Conservation (phyloP, 2,113 vertebrate species). For the Oncorhynchus nerka region DNA sequence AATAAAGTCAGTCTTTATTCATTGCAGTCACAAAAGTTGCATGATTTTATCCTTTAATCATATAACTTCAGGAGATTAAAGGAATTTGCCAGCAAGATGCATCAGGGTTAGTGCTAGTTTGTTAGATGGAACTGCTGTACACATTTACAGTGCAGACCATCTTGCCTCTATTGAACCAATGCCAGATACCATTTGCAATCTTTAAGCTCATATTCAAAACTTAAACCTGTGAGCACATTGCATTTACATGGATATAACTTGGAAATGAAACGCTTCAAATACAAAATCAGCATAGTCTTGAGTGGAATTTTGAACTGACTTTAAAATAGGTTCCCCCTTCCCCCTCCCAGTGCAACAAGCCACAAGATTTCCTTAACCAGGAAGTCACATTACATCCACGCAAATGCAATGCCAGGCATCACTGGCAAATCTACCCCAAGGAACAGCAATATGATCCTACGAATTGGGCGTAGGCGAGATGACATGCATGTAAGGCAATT, state of each 20-base stretch:
- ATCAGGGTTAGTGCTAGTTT: not conserved
- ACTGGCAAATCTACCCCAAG: conserved; percentile 11
- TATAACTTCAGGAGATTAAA: not conserved
- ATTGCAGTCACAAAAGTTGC: too few relatives aligned
- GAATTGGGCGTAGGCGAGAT: not conserved
- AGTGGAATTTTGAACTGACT: too few relatives aligned
- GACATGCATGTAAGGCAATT: too few relatives aligned
- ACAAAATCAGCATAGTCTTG: too few relatives aligned
- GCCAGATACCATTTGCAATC: too few relatives aligned
- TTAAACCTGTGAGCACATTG: too few relatives aligned
- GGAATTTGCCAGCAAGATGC: not conserved
- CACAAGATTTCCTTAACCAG: conserved; percentile 26
- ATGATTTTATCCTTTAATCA: not conserved
- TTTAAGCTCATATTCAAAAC: too few relatives aligned
- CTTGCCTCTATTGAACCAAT: too few relatives aligned
- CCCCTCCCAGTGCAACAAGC: conserved; percentile 1
- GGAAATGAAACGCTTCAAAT: not conserved
- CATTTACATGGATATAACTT: not conserved
- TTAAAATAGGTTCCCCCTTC: too few relatives aligned
- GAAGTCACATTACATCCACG: conserved; percentile 34
- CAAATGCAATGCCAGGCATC: conserved; percentile 22
- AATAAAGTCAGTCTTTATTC: not conserved
- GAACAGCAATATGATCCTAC: not conserved
- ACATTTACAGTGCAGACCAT: too few relatives aligned
- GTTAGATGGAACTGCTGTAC: too few relatives aligned